Conservation (phyloP, 2,797 vertebrate genomes). For the Diplodus sargus region DNA sequence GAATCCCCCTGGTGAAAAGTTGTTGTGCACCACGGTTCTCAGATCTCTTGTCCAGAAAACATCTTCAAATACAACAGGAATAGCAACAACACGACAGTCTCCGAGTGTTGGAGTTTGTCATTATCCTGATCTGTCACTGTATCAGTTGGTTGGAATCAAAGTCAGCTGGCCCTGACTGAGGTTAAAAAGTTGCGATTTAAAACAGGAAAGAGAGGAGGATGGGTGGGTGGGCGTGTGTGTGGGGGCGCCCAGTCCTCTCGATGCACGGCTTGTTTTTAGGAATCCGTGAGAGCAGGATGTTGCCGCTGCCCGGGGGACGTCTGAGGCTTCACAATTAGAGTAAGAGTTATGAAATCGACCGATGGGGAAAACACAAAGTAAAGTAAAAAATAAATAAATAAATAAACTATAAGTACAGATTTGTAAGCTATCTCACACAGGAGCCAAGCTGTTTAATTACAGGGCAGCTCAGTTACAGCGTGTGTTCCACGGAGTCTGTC, state of each 20-base stretch:
- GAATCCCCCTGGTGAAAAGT: slow-evolving; percentile 66
- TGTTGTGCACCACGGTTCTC: slow-evolving; percentile 58
- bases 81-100: slow-evolving; percentile 51
- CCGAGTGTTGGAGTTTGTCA: slow-evolving; percentile 51
- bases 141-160: slow-evolving; percentile 51
- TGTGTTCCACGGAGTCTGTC: not conserved
- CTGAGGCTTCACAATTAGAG: slow-evolving; percentile 32
- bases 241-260: not conserved
- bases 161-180: slow-evolving; percentile 39
- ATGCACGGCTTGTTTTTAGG: slow-evolving; percentile 19
- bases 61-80: slow-evolving; percentile 71
- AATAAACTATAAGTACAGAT: slow-evolving; percentile 8
- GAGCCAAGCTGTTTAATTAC: not conserved
- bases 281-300: slow-evolving; percentile 24
- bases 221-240: not conserved
- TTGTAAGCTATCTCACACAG: not conserved
- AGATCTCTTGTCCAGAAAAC: slow-evolving; percentile 71
- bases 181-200: slow-evolving; percentile 56
- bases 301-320: slow-evolving; percentile 5
- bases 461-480: not conserved
- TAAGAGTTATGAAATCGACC: slow-evolving; percentile 16
- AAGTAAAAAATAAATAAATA: not conserved
- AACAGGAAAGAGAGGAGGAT: slow-evolving; percentile 24
- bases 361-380: slow-evolving; percentile 13
- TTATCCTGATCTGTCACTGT: slow-evolving; percentile 52